Evolutionary conservation across 2,113 vertebrate genomes (phyloP).

Genomic region (Corythoichthys intestinalis): DNA sequence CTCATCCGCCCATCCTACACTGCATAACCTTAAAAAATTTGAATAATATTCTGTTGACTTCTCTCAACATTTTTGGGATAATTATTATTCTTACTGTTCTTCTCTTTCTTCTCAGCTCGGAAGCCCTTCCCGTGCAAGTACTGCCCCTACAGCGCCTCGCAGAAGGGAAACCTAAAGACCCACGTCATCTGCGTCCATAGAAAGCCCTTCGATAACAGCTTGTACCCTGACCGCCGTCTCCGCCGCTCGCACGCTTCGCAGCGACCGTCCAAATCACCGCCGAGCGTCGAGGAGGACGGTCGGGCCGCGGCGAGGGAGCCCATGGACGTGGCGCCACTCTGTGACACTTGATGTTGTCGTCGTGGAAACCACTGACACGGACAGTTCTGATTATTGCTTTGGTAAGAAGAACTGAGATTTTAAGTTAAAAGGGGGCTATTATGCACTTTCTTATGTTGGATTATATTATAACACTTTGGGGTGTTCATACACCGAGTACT

Average conservation of each 20-base stretch:
- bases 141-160: conserved; percentile 93
- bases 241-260: conserved; percentile 79
- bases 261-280: conserved; percentile 45
- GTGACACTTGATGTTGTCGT: conserved; percentile 66
- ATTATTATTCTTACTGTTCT: not conserved
- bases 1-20: too few species aligned
- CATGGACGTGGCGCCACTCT: conserved; percentile 50
- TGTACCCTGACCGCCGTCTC: conserved; percentile 91
- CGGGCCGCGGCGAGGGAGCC: conserved; percentile 39
- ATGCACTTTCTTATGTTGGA: conserved; percentile 9
- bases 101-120: conserved; percentile 71
- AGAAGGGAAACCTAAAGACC: conserved; percentile 96
- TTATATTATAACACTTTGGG: conserved; percentile 1
- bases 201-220: conserved; percentile 95
- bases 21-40: too few species aligned
- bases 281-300: conserved; percentile 39
- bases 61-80: not conserved
- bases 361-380: conserved; percentile 51
- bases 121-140: conserved; percentile 92
- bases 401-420: conserved; percentile 49
- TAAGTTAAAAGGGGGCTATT: conserved; percentile 7
- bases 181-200: conserved; percentile 94
- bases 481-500: conserved; percentile 5
- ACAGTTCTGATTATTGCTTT: conserved; percentile 53
- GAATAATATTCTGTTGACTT: not conserved